Evolutionary conservation across 1,140 invertebrate genomes (phyloP), one percentile per base, ranked within the genome.

Genomic region (Glossosoma conforme): DNA sequence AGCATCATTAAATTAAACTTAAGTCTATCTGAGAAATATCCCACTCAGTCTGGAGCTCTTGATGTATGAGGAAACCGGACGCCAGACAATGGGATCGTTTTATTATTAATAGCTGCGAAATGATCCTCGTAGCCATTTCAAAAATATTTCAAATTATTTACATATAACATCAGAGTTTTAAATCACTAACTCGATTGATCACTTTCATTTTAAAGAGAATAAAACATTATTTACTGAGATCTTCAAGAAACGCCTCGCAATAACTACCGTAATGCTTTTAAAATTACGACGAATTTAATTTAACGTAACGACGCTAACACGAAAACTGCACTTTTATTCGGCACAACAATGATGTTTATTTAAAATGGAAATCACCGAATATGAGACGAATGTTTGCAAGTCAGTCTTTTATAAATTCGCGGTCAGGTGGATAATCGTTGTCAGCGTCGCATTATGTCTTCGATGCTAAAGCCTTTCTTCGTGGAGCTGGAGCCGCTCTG

Each of bases 391-490:
- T n/a, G n/a, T n/a, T n/a, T n/a, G n/a, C n/a, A n/a, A n/a, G n/a
- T 53, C 50, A 52, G 55, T 48, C 55, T 57, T 53, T 49, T 11
- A 33, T 28, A 45, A 49, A 49, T 44, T 52, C 37, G n/a, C n/a
- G n/a, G 22, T 52, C 32, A 45, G 20, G 10, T 36, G 30, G 15
- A 22, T 18, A 42, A 10, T 18, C 13, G 15, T 8, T 14, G 54
- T 71, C 70, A 84, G 64, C 81, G 79, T 61, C 82, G 72, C 83
- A 85, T 85, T 44, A 85, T 85, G 56, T 85, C 83, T 63, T 83
- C 83, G 68, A 85, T 85, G 63, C 81, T 84, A 64, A 85, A 85
- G 20, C 83, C 83, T 63, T 83, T 72, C 72, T 80, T 69, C 64
- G 77, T 57, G 55, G 66, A 60, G 55, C 77, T 41, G 72, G 76